Evolutionary conservation across 2,888 invertebrate genomes (phyloP), one percentile per base, ranked within the genome.

Genomic region (Cantharis nigra): DNA sequence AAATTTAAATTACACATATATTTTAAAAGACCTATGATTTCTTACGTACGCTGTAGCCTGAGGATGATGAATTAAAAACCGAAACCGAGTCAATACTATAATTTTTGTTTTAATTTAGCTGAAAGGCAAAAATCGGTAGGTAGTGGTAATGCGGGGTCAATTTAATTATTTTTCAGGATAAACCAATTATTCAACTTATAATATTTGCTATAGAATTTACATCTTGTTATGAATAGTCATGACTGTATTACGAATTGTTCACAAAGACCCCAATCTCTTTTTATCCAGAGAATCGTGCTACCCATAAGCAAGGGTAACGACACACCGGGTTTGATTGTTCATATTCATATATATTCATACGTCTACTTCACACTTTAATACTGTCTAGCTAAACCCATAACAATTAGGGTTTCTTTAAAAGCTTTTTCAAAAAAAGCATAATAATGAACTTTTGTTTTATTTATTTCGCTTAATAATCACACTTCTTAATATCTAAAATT

Each of bases 351-450:
- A 67, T 79, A 81, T 81, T 78, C 80, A 80, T 76, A 80, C 78
- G 79, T 79, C 79, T 79, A 81, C 80, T 81, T 80, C 80, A 80
- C 80, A 80, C 81, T 80, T 81, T 81, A 81, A 81, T 81, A 81
- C 79, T 79, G 81, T 81, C 81, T 81, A 76, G 80, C 73, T 79
- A 72, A 74, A 78, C 69, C 70, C 72, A 78, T 75, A 78, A 72
- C 75, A 75, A 75, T 75, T 75, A 75, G 70, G 75, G 70, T 71
- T 70, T 49, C 74, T 77, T 69, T 74, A 77, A 77, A 26, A 79
- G 77, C 77, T 75, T 78, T 80, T 78, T 72, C 64, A 72, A 80
- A 79, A 80, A 80, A 76, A 70, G 70, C 69, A 69, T 49, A 49
- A 63, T 70, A 75, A 77, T 26, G 62, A 28, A 63, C 76, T 70